Conservation (phyloP, 1,140 invertebrate genomes). For the Lutraria rhynchaena region DNA sequence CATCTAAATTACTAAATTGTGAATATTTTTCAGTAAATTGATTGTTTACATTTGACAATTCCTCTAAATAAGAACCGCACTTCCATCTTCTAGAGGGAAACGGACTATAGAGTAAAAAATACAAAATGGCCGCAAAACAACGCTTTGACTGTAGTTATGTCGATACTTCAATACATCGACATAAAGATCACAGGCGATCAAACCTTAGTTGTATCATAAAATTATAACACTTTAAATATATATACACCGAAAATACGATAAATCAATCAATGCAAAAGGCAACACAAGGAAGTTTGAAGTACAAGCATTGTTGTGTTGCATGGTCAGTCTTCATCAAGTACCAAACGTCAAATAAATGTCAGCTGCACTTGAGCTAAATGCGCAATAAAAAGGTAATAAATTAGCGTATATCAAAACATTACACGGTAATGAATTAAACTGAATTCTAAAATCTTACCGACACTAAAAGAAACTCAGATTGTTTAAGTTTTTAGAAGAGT, state of each 20-base stretch:
- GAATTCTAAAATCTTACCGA: not conserved
- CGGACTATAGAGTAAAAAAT: slow-evolving; percentile 1
- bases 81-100: not conserved
- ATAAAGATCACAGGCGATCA: not conserved
- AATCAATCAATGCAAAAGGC: no score
- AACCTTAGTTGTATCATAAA: no score
- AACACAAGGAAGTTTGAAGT: no score
- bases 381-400: no score
- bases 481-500: not conserved
- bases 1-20: not conserved
- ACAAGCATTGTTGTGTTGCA: no score
- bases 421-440: not conserved
- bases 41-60: not conserved
- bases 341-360: no score
- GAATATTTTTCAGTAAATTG: not conserved
- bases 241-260: no score
- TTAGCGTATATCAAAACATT: no score
- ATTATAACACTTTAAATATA: no score
- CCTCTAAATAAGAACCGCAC: no score
- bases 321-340: no score
- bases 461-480: not conserved
- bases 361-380: no score
- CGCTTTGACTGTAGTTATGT: not conserved
- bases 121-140: slow-evolving; percentile 3
- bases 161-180: slow-evolving; percentile 10